Conservation (phyloP, 2,888 invertebrate species). For the Apamea anceps region DNA sequence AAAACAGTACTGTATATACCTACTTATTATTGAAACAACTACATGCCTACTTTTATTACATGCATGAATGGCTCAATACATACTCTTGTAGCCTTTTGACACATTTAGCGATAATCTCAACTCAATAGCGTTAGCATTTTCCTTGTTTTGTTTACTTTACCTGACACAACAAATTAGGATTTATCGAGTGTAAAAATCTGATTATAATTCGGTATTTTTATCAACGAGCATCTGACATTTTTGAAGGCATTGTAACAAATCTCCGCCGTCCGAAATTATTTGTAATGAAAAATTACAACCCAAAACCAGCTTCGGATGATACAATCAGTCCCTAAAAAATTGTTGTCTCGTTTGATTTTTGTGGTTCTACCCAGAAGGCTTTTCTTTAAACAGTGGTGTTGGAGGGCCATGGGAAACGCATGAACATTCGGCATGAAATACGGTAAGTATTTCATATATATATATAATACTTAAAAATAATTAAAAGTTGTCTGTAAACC, state of each 20-base stretch:
- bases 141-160: conserved; percentile 39
- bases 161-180: conserved; percentile 15
- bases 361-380: not conserved
- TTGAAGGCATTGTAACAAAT: not conserved
- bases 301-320: not conserved
- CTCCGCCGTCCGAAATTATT: not conserved
- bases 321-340: not conserved
- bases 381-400: not conserved
- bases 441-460: no score
- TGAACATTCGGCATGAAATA: no score
- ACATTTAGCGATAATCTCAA: conserved; percentile 42
- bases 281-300: not conserved
- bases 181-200: not conserved
- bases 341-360: not conserved
- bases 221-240: not conserved
- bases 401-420: no score
- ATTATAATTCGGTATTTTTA: conserved; percentile 5
- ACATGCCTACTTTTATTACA: conserved; percentile 41
- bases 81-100: conserved; percentile 26
- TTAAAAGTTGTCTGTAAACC: not conserved
- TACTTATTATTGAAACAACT: conserved; percentile 30
- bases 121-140: conserved; percentile 36
- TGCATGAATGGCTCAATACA: conserved; percentile 53
- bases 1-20: conserved; percentile 13
- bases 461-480: no score